Evolutionary conservation across 2,888 invertebrate species (phyloP).

Genomic region (Eristalis pertinax): DNA sequence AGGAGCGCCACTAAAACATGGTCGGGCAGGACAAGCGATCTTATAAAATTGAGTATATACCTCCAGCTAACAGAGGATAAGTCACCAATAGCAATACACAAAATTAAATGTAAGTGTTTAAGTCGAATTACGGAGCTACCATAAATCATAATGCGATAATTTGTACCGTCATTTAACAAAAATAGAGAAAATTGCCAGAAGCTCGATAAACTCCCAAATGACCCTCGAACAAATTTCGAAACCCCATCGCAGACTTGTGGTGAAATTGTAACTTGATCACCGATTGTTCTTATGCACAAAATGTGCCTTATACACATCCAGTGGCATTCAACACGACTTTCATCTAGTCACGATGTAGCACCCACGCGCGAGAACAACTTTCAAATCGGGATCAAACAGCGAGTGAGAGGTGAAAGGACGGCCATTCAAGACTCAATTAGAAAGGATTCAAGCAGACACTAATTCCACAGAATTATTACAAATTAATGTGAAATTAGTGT

Average conservation of each 20-base stretch:
- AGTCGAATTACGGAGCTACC: too few species aligned
- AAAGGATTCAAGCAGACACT: too few species aligned
- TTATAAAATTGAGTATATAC: too few species aligned
- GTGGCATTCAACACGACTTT: not conserved
- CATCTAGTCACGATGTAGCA: not conserved
- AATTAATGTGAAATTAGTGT: not conserved
- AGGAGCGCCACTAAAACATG: too few species aligned
- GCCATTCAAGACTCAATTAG: not conserved
- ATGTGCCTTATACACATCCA: not conserved
- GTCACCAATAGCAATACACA: too few species aligned
- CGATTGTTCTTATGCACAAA: not conserved
- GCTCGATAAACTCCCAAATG: too few species aligned
- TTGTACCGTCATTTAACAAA: too few species aligned
- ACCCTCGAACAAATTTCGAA: not conserved
- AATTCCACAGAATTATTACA: not conserved
- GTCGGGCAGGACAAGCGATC: too few species aligned
- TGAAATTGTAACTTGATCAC: not conserved
- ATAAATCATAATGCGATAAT: too few species aligned
- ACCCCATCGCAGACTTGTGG: not conserved
- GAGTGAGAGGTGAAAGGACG: not conserved
- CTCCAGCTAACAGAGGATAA: too few species aligned
- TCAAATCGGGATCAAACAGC: not conserved
- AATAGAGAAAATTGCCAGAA: too few species aligned
- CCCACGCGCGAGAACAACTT: not conserved
- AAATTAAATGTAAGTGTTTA: too few species aligned